A percentile compares a stretch with the other conserved stretches of the same genome.
Evolutionary conservation across 2,797 vertebrate genomes (phyloP).

Genomic region (Nannoperca obscura): DNA sequence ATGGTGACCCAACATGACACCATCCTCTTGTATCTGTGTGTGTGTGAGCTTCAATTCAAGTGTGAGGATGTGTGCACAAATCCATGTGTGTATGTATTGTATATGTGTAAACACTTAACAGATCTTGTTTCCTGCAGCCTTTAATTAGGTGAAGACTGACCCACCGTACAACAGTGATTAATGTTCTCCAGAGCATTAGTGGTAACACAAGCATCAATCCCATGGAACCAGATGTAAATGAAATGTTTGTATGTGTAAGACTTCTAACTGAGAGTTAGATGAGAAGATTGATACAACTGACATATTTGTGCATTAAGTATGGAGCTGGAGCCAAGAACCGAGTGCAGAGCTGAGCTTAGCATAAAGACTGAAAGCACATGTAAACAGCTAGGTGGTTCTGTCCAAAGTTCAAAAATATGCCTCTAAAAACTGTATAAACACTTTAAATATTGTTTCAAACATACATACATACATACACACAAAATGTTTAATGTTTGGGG

Average conservation of each 20-base stretch:
- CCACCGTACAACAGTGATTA: conserved; percentile 38
- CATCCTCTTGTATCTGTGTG: conserved; percentile 23
- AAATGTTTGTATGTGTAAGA: background rate
- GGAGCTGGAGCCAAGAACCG: background rate
- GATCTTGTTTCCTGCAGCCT: conserved; percentile 61
- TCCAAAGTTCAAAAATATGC: background rate
- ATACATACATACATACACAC: too few species aligned
- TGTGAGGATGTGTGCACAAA: conserved; percentile 24
- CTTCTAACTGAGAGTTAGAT: background rate
- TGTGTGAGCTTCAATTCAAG: conserved; percentile 24
- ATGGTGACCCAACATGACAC: conserved; percentile 55
- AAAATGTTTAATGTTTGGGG: background rate
- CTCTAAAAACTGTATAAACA: background rate
- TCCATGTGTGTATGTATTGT: conserved; percentile 31
- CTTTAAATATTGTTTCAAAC: background rate
- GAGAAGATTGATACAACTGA: background rate
- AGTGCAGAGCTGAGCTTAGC: background rate
- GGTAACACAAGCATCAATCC: conserved; percentile 19
- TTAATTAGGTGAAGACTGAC: conserved; percentile 62
- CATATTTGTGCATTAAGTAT: background rate
- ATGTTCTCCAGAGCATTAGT: conserved; percentile 48
- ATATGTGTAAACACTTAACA: conserved; percentile 47
- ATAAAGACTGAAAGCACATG: background rate
- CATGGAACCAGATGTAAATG: background rate
- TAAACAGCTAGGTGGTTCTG: background rate